Evolutionary conservation across 2,888 invertebrate genomes (phyloP), one percentile per base, ranked within the genome.

Genomic region (Drosophila limbata): DNA sequence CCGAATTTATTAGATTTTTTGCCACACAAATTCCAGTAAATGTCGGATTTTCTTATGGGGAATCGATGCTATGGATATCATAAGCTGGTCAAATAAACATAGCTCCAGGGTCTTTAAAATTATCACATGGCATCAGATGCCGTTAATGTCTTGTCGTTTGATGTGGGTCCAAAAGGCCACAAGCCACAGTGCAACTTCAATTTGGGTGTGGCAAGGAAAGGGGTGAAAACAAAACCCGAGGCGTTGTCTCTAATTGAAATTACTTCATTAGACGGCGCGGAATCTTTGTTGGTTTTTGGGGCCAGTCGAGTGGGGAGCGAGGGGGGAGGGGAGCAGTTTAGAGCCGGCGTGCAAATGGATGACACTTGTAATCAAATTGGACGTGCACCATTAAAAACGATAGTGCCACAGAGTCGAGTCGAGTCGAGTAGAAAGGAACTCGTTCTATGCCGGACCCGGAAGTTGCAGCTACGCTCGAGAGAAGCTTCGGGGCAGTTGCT

Each of bases 281-380:
- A 66, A 65, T 79, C 66, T 64, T 59, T 61, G 63, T 69, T 25
- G 25, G 59, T 66, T 73, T 75, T 63, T 25, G 25, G 25, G 25
- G 39, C 11, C 6, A n/a, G 17, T 28, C 25, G 19, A 33, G 25
- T 42, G 55, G 35, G 4, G 45, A 31, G n/a, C 11, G 6, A 4
- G 40, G n/a, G 28, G 11, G 51, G 53, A 15, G 11, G 42, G 37
- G 67, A 17, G 50, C 4, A 42, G 37, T 69, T 50, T 63, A 42
- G 56, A 42, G 35, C 11, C 59, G 67, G 69, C 52, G 53, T 69
- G 67, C 74, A 74, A 88, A 88, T 80, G 67, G 86, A 88, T 83
- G 83, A 85, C 83, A 84, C 72, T 84, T 78, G 88, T 85, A 84
- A 84, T 84, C 88, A 84, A 88, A 84, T 88, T 80, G 88, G 81